Evolutionary conservation across 2,888 invertebrate species (phyloP).

Genomic region (Zaprionus obscuricornis): DNA sequence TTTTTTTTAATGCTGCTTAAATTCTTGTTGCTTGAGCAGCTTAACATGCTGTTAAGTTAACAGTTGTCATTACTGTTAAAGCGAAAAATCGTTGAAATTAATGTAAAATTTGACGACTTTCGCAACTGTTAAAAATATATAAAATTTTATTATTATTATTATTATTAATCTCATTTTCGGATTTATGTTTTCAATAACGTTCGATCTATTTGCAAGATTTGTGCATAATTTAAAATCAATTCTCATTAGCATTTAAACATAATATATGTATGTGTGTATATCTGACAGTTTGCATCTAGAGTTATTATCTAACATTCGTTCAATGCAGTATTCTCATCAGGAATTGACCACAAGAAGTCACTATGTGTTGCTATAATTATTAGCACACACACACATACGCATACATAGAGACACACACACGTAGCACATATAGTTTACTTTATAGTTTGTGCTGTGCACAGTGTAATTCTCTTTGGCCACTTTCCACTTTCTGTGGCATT

Average conservation of each 20-base stretch:
- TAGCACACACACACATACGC: not conserved
- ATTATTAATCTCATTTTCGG: too few relatives aligned
- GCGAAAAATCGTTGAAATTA: too few relatives aligned
- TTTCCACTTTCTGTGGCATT: constrained; percentile 30
- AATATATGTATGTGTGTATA: not conserved
- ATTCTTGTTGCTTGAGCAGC: too few relatives aligned
- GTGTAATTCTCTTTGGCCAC: constrained; percentile 20
- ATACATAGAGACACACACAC: constrained; percentile 4
- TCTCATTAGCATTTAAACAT: not conserved
- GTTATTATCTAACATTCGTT: not conserved
- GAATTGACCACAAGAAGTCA: not conserved
- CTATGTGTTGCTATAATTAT: constrained; percentile 4
- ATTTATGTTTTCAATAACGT: too few relatives aligned
- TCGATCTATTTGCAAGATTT: too few relatives aligned
- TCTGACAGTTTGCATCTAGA: constrained; percentile 6
- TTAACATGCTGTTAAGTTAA: too few relatives aligned
- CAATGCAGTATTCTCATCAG: not conserved
- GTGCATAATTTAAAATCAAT: not conserved
- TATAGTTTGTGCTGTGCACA: constrained; percentile 3
- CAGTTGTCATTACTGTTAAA: too few relatives aligned
- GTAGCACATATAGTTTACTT: too few relatives aligned
- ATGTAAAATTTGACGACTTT: too few relatives aligned
- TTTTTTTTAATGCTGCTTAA: too few relatives aligned
- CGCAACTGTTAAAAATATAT: too few relatives aligned
- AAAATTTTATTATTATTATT: too few relatives aligned